Percentiles rank a stretch among this genome's conserved stretches.
These are phyloP conservation scores for Andinoacara biseriatus DNA, from an alignment of 2,113 vertebrate species.

Conservation along the genomic window DNA sequence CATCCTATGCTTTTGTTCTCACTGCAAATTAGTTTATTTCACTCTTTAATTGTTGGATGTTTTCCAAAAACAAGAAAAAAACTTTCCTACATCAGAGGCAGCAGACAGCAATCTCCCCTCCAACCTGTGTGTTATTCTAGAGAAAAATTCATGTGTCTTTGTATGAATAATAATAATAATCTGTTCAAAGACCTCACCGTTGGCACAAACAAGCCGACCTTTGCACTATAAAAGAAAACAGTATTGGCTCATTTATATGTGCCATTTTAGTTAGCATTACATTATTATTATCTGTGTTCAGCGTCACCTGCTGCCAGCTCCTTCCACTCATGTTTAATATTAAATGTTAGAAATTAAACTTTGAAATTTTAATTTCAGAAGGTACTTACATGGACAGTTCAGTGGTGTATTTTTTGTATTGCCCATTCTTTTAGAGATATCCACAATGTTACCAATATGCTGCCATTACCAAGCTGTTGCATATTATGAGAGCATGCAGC, in stretches of 20 bases:
- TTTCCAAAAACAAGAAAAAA: not conserved
- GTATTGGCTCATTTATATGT: too few relatives aligned
- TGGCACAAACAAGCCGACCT: not conserved
- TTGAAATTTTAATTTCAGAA: not conserved
- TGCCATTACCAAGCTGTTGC: constrained; percentile 16
- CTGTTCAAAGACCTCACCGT: not conserved
- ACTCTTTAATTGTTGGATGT: not conserved
- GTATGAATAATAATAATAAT: not conserved
- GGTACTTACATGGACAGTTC: not conserved
- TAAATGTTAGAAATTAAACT: not conserved
- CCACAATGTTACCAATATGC: not conserved
- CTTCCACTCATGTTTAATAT: not conserved
- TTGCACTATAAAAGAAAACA: not conserved
- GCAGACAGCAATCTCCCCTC: not conserved
- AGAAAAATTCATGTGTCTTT: not conserved
- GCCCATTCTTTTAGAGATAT: not conserved
- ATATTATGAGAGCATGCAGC: not conserved
- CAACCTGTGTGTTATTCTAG: not conserved
- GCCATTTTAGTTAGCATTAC: not conserved
- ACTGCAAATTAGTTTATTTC: not conserved
- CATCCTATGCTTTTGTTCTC: not conserved
- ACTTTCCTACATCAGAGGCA: not conserved
- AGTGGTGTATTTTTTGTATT: not conserved
- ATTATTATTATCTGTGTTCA: not conserved
- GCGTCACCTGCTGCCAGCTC: not conserved